Evolutionary conservation across 2,888 invertebrate genomes (phyloP).

Genomic region (Nymphalis urticae): DNA sequence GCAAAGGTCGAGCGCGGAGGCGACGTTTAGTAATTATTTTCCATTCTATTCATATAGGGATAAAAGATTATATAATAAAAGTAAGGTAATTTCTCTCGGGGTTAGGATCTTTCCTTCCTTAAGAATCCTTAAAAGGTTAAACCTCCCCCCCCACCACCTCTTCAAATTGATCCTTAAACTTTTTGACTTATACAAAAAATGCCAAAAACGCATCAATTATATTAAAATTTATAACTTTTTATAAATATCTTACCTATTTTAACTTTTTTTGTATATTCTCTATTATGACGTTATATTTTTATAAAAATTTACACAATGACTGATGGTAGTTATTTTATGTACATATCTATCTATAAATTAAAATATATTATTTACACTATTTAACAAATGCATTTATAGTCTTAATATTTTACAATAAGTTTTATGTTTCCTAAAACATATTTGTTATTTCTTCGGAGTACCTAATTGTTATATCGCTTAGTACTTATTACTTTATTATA

Average conservation of each 20-base stretch:
- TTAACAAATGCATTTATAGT: background rate
- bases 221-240: no score
- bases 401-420: background rate
- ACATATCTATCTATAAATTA: background rate
- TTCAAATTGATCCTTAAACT: no score
- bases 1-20: no score
- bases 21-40: no score
- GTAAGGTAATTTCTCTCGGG: no score
- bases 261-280: background rate
- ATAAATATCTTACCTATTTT: background rate
- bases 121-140: no score
- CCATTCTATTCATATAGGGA: no score
- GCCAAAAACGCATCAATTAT: no score
- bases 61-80: no score
- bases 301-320: background rate
- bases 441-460: background rate
- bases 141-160: no score
- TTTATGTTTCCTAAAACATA: background rate
- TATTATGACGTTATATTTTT: background rate
- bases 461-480: background rate
- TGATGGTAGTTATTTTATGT: background rate
- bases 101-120: no score
- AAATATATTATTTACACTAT: slow-evolving; percentile 1
- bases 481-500: background rate
- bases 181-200: no score